A percentile compares a stretch with the other conserved stretches of the same genome.
These are phyloP conservation scores for Stenodema calcarata DNA, from an alignment of 2,888 invertebrate genomes.

Conservation along the genomic window DNA sequence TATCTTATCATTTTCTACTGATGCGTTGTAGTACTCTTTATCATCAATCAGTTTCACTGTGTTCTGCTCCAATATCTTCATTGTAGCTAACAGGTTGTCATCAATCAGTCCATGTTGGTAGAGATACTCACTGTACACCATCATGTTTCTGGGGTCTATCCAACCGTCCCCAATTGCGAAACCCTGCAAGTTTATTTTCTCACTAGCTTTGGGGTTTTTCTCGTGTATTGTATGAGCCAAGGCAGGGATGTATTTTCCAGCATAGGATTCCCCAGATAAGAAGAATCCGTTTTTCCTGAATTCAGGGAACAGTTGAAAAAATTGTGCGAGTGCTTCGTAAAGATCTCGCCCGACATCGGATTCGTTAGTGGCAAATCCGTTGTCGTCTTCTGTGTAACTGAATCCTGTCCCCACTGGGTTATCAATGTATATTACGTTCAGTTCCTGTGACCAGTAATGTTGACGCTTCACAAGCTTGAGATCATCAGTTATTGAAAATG, in stretches of 20 bases:
- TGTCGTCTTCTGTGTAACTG: constrained; percentile 68
- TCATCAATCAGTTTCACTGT: constrained; percentile 12
- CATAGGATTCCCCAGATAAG: constrained; percentile 70
- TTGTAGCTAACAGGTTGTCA: constrained; percentile 56
- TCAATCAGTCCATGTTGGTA: constrained; percentile 65
- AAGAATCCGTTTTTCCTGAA: constrained; percentile 66
- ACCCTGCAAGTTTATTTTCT: constrained; percentile 66
- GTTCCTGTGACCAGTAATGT: constrained; percentile 68
- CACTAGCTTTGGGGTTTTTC: constrained; percentile 63
- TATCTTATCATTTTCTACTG: constrained; percentile 16
- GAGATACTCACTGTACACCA: constrained; percentile 65
- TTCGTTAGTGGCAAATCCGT: constrained; percentile 66
- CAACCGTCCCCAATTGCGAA: constrained; percentile 66
- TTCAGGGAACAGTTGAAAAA: constrained; percentile 68
- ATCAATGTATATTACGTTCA: constrained; percentile 70
- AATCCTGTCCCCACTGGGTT: constrained; percentile 73
- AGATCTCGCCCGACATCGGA: constrained; percentile 67
- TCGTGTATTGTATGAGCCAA: constrained; percentile 66
- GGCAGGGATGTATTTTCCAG: constrained; percentile 67
- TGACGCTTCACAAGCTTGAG: constrained; percentile 60
- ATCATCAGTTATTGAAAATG: constrained; percentile 58
- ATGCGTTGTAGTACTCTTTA: constrained; percentile 46
- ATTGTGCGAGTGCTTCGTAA: constrained; percentile 66
- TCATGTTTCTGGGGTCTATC: constrained; percentile 65
- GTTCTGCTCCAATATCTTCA: constrained; percentile 56